These are phyloP conservation scores for Acinonyx jubatus DNA, from an alignment of 2,113 vertebrate species.

Conservation along the genomic window DNA sequence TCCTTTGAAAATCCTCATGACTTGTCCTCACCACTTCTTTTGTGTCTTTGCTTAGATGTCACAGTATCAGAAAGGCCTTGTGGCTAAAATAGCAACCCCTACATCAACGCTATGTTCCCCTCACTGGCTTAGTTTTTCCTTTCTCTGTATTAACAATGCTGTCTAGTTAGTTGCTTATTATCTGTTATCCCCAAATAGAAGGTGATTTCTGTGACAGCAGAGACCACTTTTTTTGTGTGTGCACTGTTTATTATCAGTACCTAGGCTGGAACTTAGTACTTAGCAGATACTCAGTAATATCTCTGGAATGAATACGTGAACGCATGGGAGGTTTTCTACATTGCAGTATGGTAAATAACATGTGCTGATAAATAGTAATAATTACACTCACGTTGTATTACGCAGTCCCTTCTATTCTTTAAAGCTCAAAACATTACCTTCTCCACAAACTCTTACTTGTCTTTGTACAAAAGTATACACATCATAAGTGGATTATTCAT, in stretches of 20 bases:
- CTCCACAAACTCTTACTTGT: neutral
- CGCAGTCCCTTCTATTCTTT: neutral
- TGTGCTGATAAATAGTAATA: neutral
- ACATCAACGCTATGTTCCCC: neutral
- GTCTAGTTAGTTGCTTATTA: neutral
- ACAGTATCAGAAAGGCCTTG: neutral
- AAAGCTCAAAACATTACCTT: slow-evolving; percentile 37
- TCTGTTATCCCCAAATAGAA: neutral
- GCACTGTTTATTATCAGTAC: neutral
- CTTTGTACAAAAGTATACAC: neutral
- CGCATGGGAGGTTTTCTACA: neutral
- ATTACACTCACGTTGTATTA: neutral
- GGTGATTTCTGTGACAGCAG: neutral
- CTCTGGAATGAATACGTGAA: neutral
- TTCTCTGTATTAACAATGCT: neutral
- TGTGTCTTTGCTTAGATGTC: neutral
- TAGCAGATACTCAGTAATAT: neutral
- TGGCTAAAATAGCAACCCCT: neutral
- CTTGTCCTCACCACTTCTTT: neutral
- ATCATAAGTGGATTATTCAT: neutral
- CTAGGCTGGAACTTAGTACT: neutral
- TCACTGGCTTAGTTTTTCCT: neutral
- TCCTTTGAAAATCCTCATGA: neutral
- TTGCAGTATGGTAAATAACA: neutral
- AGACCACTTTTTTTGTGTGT: neutral